Base-by-base conservation (phyloP, 2,797 vertebrate species). In the Molothrus aeneus region DNA sequence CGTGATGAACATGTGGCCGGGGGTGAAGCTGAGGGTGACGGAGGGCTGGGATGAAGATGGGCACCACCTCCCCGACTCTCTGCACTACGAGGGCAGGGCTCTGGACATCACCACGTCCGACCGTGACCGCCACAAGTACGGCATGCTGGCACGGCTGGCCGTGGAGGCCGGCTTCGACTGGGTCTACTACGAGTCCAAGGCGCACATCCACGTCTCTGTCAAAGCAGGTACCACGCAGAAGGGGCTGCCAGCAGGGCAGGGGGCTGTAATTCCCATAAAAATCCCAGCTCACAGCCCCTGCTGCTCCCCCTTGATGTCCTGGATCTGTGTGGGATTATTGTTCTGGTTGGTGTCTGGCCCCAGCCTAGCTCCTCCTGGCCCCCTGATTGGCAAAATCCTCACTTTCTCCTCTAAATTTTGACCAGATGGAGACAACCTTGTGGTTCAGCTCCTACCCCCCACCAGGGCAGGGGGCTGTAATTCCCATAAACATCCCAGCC, bases 11-110 rank as follows among this genome's bases (percentile, higher is more conserved):
- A 99, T 99, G 98, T 99, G 99, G 99, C 99, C 99, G 0, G 99
- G 99, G 47, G 98, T 99, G 56, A 98, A 98, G 91, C 97, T 99
- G 19, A 98, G 99, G 81, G 99, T 99, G 95, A 99, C 99, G 0
- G 99, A 99, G 96, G 99, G 99, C 91, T 99, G 99, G 99, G 99
- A 99, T 2, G 99, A 99, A 95, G 99, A 99, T 0, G 99, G 99
- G 9, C 99, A 99, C 97, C 99, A 99, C 79, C 98, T 99, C 43
- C 96, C 98, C 3, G 98, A 98, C 93, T 99, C 99, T 2, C 98
- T 99, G 84, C 99, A 99, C 98, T 99, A 99, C 4, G 99, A 99
- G 97, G 99, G 99, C 38, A 98, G 99, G 10, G 99, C 99, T 0
- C 98, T 99, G 96, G 99, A 99, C 97, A 99, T 99, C 97, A 99